Base-by-base conservation (phyloP, 2,797 vertebrate genomes). In the Etheostoma nigrum region DNA sequence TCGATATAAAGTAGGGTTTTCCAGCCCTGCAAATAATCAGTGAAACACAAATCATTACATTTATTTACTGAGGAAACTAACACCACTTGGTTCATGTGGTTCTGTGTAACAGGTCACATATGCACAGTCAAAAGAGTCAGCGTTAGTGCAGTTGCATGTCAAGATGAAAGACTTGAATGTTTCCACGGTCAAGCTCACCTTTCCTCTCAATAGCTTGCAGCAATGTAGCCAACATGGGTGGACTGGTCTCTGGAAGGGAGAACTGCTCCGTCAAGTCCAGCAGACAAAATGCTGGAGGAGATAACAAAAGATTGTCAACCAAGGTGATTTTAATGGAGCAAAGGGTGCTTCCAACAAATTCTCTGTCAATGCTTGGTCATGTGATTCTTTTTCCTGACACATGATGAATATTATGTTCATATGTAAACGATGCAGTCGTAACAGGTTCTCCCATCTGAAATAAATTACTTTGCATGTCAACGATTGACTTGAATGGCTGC, bases 231-330 rank as follows among this genome's bases (percentile, higher is more conserved):
- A 99, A 93, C 87, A 97, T 88, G 0, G 95, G 96, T 0, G 98
- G 97, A 60, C 97, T 96, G 0, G 93, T 79, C 36, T 98, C 97
- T 54, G 97, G 97, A 68, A 96, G 96, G 54, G 94, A 89, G 27
- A 99, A 99, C 94, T 99, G 98, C 87, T 99, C 98, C 0, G 94
- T 96, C 88, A 99, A 89, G 89, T 99, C 98, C 8, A 93, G 95
- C 89, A 99, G 93, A 67, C 86, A 88, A 79, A 91, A 94, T 76
- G 89, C 89, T 94, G 90, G 69, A 66, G 27, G 76, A 77, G 42
- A 80, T 1, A 68, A 86, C 8, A 47, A 19, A 42, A 72, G 30
- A 18, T 2, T 2, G 45, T 61, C 40, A 79, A 55, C 18, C 9
- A 14, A 53, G 5, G 23, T 21, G 44, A 30, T 49, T 57, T 47